Evolutionary conservation across 2,888 invertebrate genomes (phyloP), one percentile per base, ranked within the genome.

Genomic region (Caenorhabditis sp.): DNA sequence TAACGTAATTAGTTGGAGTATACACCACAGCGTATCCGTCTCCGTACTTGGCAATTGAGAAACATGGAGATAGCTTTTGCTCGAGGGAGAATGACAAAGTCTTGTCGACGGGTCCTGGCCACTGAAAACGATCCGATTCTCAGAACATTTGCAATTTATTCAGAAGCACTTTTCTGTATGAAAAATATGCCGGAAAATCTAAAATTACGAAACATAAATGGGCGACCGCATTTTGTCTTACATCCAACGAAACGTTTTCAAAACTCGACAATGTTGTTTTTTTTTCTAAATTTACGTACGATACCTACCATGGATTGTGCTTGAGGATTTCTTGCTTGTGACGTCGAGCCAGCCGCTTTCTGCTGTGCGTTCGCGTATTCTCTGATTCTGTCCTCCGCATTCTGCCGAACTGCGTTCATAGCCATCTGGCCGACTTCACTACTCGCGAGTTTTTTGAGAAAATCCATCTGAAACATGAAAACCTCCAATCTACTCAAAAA

Each of bases 81-180:
- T 58, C 49, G 47, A 75, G 44, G 1, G 58, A 8, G n/a, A 35
- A 66, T 1, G 5, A 44, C 8, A 56, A 16, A 6, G 56, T 56
- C 16, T 63, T 56, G 14, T 75, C 66, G 24, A 75, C 22, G 2
- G 74, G 64, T 28, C 38, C 38, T n/a, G 75, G 75, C 75, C 75
- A 75, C 75, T 75, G 6, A 66, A 64, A 59, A 38, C 12, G 12
- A 10, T 10, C 12, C 12, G 38, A 12, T 38, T 38, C 12, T 10
- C 6, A 12, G 8, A 38, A 10, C 6, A 2, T 38, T 38, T 19
- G 14, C 6, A 19, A 47, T 2, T 10, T 19, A 19, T 47, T 47
- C 41, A 41, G 41, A 41, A n/a, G n/a, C n/a, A n/a, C n/a, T n/a
- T n/a, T n/a, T n/a, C n/a, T n/a, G n/a, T n/a, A n/a, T n/a, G n/a